Evolutionary conservation across 2,888 invertebrate genomes (phyloP), one percentile per base, ranked within the genome.

Genomic region (Platycnemis pennipes): DNA sequence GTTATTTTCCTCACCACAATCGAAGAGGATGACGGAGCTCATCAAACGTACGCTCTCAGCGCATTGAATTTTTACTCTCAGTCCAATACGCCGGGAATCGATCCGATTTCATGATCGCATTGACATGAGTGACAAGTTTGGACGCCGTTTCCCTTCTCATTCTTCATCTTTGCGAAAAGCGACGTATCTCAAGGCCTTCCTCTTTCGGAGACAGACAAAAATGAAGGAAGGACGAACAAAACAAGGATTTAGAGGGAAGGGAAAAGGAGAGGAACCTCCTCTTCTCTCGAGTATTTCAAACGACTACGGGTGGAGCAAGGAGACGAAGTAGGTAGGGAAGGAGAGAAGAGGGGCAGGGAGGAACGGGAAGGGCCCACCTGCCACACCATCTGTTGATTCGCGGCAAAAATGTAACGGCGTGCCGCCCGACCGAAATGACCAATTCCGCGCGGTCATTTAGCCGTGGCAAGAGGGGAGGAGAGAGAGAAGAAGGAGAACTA

Each of bases 301-400:
- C 22, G 63, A n/a, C 69, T 69, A n/a, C n/a, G n/a, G n/a, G n/a
- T n/a, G n/a, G n/a, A n/a, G n/a, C n/a, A n/a, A n/a, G n/a, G n/a
- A 5, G 86, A 87, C n/a, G n/a, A n/a, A n/a, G n/a, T n/a, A n/a
- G n/a, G 42, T 2, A 8, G 56, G 56, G n/a, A 37, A 7, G n/a
- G 19, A 5, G n/a, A 5, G n/a, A 26, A 63, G n/a, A 1, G 53
- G 42, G 63, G n/a, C 26, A n/a, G 31, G 37, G 31, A 37, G 53
- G 42, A n/a, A 89, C 49, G 89, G 56, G 16, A 49, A 56, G 56
- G 69, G 63, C 63, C 91, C 91, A 91, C 91, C 91, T 91, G 91
- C 91, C 91, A 91, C 91, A 45, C 91, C 91, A 91, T 91, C 91
- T 91, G 91, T 56, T 63, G 91, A 69, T 69, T 91, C 91, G 91